Evolutionary conservation across 1,140 invertebrate genomes (phyloP), one percentile per base, ranked within the genome.

Genomic region (Drosophila virilis): DNA sequence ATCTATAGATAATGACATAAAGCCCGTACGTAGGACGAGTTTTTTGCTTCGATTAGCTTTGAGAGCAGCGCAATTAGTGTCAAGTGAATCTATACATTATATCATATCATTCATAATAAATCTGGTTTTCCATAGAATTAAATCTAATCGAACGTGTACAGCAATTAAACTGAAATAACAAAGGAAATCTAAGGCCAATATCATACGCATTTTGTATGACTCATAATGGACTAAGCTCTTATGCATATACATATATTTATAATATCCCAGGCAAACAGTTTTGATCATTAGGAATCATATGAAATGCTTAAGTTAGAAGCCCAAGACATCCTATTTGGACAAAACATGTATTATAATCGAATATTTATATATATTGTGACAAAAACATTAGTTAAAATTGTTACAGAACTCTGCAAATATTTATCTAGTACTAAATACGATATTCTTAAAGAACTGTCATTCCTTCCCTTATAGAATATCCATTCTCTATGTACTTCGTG

Each of bases 111-210:
- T 61, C 33, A 55, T 6, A 43, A 8, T 12, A 38, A 48, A 22
- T 61, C 43, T 5, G 10, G 33, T 62, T 42, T 61, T 9, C 40
- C 28, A 12, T 12, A 50, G 28, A 12, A 13, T 46, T 32, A 32
- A 32, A 45, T 69, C 58, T 70, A 62, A 70, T 70, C 58, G 35
- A 6, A 8, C 43, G 8, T 50, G 7, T 13, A 32, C 1, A n/a
- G 50, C 8, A 17, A 61, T 54, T 42, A 48, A 42, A 28, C 3
- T 51, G 46, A 3, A 46, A 59, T 9, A 60, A 60, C 46, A 51
- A 43, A 42, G 35, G 9, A 32, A 37, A 54, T 35, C 42, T 15
- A 28, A 12, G 5, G 28, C 32, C n/a, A 22, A 13, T 42, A 57
- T 35, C 9, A 42, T 15, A 46, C 42, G n/a, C 38, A 57, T 42